These are phyloP conservation scores for Tenodera sinensis DNA, from an alignment of 2,888 invertebrate species.

Conservation along the genomic window DNA sequence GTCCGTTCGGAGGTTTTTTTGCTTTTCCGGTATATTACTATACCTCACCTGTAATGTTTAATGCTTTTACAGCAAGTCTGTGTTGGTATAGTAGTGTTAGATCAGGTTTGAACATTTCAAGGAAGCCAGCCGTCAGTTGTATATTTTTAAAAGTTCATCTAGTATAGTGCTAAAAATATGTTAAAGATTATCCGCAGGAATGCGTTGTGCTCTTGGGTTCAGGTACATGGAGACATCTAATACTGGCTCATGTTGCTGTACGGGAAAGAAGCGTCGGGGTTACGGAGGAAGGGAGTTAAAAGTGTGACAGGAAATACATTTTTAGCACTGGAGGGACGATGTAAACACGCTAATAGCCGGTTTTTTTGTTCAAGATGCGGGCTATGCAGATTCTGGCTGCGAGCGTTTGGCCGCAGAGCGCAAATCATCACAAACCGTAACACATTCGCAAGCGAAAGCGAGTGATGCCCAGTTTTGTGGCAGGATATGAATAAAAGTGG, in stretches of 20 bases:
- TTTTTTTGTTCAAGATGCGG: neutral
- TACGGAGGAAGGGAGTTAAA: neutral
- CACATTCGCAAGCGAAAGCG: neutral
- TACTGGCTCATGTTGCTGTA: neutral
- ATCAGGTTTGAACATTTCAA: too few relatives aligned
- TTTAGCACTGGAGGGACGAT: neutral
- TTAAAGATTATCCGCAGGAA: too few relatives aligned
- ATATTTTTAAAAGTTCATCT: too few relatives aligned
- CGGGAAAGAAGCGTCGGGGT: neutral
- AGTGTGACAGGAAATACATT: neutral
- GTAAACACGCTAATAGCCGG: neutral
- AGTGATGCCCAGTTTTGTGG: neutral
- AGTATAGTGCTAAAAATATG: too few relatives aligned
- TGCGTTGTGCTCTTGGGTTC: too few relatives aligned
- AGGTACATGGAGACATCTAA: neutral
- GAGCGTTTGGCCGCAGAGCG: neutral
- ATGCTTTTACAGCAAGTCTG: too few relatives aligned
- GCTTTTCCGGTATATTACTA: too few relatives aligned
- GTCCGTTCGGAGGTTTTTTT: too few relatives aligned
- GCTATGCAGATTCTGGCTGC: neutral
- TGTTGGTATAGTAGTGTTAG: too few relatives aligned
- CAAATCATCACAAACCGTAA: neutral
- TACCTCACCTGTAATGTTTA: too few relatives aligned
- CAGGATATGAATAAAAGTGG: neutral
- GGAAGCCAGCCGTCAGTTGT: too few relatives aligned